Evolutionary conservation across 1,140 invertebrate genomes (phyloP).

Genomic region (Neoseiulus cucumeris): DNA sequence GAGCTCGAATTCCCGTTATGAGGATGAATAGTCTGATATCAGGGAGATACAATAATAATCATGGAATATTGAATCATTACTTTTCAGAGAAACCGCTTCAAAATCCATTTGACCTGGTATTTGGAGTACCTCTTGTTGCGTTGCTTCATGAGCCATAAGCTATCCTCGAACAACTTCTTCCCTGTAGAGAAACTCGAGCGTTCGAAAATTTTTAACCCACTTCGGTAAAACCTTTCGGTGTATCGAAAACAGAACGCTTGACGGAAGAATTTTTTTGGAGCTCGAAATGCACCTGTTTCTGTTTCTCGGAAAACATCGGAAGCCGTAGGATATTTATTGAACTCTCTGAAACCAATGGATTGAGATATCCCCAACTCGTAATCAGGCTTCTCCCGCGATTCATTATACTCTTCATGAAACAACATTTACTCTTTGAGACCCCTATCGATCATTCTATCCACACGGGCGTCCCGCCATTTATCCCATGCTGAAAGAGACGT

Average conservation of each 20-base stretch:
- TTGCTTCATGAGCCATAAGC: conserved; percentile 51
- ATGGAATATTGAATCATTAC: conserved; percentile 19
- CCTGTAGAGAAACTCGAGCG: too few species aligned
- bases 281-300: conserved; percentile 34
- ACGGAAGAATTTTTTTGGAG: too few species aligned
- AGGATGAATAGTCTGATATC: too few species aligned
- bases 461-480: conserved; percentile 51
- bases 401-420: conserved; percentile 57
- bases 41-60: neutral
- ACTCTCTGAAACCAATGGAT: conserved; percentile 93
- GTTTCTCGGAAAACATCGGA: conserved; percentile 36
- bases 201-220: too few species aligned
- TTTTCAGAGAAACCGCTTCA: conserved; percentile 55
- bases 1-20: too few species aligned
- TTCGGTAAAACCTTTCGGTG: too few species aligned
- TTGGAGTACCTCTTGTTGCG: conserved; percentile 62
- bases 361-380: conserved; percentile 84
- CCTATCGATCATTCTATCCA: conserved; percentile 65
- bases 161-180: neutral
- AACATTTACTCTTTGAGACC: conserved; percentile 59
- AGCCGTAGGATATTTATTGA: conserved; percentile 62
- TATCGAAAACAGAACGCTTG: too few species aligned
- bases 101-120: conserved; percentile 64
- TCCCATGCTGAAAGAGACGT: conserved; percentile 52
- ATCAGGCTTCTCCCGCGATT: conserved; percentile 38